A percentile compares a stretch with the other conserved stretches of the same genome.
Evolutionary conservation across 2,113 vertebrate genomes (phyloP).

Genomic region (Hyaena hyaena): DNA sequence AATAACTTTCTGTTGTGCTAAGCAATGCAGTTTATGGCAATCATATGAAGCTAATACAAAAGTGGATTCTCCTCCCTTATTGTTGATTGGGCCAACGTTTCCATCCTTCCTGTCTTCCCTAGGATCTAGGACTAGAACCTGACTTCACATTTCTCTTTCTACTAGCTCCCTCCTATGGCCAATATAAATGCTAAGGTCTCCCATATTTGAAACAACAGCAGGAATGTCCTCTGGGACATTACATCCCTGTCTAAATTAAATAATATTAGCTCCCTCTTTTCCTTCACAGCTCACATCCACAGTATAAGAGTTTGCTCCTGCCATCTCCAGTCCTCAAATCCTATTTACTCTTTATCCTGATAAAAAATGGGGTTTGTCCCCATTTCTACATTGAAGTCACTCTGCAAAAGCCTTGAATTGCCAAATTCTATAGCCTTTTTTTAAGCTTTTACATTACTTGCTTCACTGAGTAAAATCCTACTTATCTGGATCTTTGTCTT

Average conservation of each 20-base stretch:
- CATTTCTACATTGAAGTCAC: neutral
- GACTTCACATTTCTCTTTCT: neutral
- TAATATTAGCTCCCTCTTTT: neutral
- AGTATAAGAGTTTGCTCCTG: neutral
- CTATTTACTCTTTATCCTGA: neutral
- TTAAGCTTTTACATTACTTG: neutral
- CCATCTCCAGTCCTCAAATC: neutral
- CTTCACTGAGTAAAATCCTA: neutral
- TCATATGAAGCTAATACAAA: neutral
- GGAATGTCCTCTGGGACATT: too few relatives aligned
- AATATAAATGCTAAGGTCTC: neutral
- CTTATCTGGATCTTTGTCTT: neutral
- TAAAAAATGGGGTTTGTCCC: neutral
- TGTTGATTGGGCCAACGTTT: neutral
- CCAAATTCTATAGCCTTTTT: neutral
- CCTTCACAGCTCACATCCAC: neutral
- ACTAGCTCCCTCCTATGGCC: neutral
- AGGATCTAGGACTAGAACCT: neutral
- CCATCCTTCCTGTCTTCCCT: neutral
- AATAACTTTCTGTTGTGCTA: neutral
- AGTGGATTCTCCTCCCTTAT: neutral
- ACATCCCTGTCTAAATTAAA: neutral
- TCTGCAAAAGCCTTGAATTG: neutral
- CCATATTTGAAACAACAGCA: neutral
- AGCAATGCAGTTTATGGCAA: neutral